Percentiles rank a stretch among this genome's conserved stretches.
phyloP scores from a whole-genome alignment of 2,113 vertebrate genomes.

The Bufo gargarizans region DNA sequence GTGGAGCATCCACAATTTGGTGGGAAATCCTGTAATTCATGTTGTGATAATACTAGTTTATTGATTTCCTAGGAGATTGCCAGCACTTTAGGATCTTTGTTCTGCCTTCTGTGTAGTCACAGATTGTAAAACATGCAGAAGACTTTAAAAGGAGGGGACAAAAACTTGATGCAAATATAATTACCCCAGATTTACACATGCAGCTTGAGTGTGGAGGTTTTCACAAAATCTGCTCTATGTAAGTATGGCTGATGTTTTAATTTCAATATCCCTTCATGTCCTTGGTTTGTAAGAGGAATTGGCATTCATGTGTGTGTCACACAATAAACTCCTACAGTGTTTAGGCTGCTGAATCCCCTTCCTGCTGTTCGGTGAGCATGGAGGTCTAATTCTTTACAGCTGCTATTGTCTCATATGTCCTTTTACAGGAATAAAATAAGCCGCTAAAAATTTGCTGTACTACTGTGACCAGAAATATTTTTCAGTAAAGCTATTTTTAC shows the following conservation, averaged over 20 bases:
- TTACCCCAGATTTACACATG: conserved; percentile 39
- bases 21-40: conserved; percentile 6
- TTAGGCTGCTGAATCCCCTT: conserved; percentile 51
- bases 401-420: conserved; percentile 59
- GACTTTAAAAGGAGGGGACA: conserved; percentile 2
- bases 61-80: conserved; percentile 26
- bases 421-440: conserved; percentile 57
- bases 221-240: conserved; percentile 28
- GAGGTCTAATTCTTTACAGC: conserved; percentile 59
- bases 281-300: conserved; percentile 52
- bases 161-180: conserved; percentile 41
- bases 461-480: conserved; percentile 54
- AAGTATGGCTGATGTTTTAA: conserved; percentile 31
- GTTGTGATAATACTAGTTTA: conserved; percentile 8
- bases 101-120: conserved; percentile 3
- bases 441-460: conserved; percentile 48
- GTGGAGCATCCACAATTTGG: not conserved
- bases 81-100: conserved; percentile 3
- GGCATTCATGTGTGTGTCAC: conserved; percentile 55
- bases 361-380: conserved; percentile 56
- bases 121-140: conserved; percentile 8
- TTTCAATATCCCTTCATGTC: conserved; percentile 46
- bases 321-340: conserved; percentile 57
- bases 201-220: not conserved
- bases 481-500: conserved; percentile 27